Base-by-base conservation (phyloP, 2,888 invertebrate genomes). In the Calliopum simillimum region DNA sequence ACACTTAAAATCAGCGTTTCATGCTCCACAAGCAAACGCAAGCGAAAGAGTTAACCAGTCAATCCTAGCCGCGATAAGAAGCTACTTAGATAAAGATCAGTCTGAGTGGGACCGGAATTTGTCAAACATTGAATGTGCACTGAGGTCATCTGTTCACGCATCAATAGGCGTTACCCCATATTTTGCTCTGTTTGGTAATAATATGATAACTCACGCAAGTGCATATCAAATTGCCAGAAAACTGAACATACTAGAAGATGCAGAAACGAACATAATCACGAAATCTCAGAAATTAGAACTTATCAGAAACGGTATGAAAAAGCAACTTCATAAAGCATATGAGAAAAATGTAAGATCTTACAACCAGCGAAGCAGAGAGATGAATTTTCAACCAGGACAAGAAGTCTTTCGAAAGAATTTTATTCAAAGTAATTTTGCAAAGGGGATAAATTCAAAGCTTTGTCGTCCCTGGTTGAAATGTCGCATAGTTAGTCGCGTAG, bases 361-460 rank as follows among this genome's bases (percentile, higher is more conserved):
- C n/a, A n/a, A n/a, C n/a, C n/a, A n/a, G n/a, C n/a, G n/a, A n/a
- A n/a, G n/a, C n/a, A n/a, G n/a, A n/a, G n/a, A n/a, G n/a, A n/a
- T n/a, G n/a, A n/a, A n/a, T n/a, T n/a, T n/a, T n/a, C n/a, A n/a
- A n/a, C n/a, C 33, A 8, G 67, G 63, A 4, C 63, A 63, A n/a
- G 67, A 67, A 67, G 56, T 71, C 2, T 67, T 63, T 19, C 46
- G 70, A 2, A 55, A 23, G 14, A 71, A 71, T 33, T 67, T 67
- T 21, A 19, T 41, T 0, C 67, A 66, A 33, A 71, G 63, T 33
- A 47, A 56, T 25, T n/a, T n/a, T n/a, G n/a, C n/a, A n/a, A n/a
- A n/a, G n/a, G n/a, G n/a, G n/a, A n/a, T n/a, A n/a, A n/a, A n/a
- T n/a, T n/a, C n/a, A n/a, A n/a, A n/a, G n/a, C n/a, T n/a, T n/a